These are phyloP conservation scores for Shargacucullia verbasci DNA, from an alignment of 2,888 invertebrate genomes.

Conservation along the genomic window DNA sequence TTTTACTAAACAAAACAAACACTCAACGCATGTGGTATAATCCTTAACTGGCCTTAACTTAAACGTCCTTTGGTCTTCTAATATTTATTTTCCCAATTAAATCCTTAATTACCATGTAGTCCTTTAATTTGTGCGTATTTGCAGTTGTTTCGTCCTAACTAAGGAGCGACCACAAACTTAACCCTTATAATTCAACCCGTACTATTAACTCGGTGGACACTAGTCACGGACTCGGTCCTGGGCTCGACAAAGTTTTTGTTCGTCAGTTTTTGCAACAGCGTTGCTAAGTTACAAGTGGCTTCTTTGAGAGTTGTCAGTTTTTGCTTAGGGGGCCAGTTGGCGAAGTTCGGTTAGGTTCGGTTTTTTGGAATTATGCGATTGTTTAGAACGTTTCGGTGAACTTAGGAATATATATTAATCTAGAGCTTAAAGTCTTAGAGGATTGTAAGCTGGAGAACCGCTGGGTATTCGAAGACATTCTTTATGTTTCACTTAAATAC, in stretches of 20 bases:
- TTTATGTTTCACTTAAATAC: too few species aligned
- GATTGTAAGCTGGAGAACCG: too few species aligned
- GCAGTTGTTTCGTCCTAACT: slow-evolving; percentile 39
- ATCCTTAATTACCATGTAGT: slow-evolving; percentile 45
- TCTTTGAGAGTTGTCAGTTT: slow-evolving; percentile 50
- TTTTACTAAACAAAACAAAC: not conserved
- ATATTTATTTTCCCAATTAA: slow-evolving; percentile 48
- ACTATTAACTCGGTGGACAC: slow-evolving; percentile 38
- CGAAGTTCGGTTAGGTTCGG: slow-evolving; percentile 28
- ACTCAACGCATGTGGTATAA: too few species aligned
- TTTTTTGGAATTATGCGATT: slow-evolving; percentile 30
- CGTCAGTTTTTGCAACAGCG: slow-evolving; percentile 44
- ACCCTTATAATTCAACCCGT: slow-evolving; percentile 56
- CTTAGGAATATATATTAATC: slow-evolving; percentile 4
- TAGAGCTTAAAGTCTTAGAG: not conserved
- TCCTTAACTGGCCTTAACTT: too few species aligned
- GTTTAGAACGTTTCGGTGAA: slow-evolving; percentile 32
- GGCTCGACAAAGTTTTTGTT: slow-evolving; percentile 39
- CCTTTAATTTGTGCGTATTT: slow-evolving; percentile 47
- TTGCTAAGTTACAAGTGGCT: slow-evolving; percentile 53
- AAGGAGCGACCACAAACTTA: slow-evolving; percentile 47
- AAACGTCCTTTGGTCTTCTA: not conserved
- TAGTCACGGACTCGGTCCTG: slow-evolving; percentile 23
- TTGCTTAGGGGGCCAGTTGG: slow-evolving; percentile 38
- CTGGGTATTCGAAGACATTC: too few species aligned